These are phyloP conservation scores for Perca schrenkii DNA, from an alignment of 2,113 vertebrate genomes.

Conservation along the genomic window DNA sequence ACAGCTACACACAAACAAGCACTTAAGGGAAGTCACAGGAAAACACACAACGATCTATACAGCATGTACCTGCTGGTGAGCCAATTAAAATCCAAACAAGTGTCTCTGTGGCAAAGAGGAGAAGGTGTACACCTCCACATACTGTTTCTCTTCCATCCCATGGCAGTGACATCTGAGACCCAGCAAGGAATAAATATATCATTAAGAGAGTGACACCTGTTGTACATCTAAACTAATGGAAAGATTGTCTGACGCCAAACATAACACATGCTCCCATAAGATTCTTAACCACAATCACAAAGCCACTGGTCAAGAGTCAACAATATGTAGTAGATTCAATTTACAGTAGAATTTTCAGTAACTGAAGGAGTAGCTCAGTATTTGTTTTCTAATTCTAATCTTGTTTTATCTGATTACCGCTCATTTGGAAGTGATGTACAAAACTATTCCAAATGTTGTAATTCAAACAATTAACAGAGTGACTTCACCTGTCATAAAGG, in stretches of 20 bases:
- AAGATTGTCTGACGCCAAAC: neutral
- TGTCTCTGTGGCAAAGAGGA: slow-evolving; percentile 57
- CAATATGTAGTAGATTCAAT: neutral
- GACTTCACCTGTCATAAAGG: neutral
- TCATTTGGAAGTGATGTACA: neutral
- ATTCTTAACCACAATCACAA: neutral
- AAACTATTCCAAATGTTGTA: neutral
- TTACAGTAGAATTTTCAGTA: slow-evolving; percentile 4
- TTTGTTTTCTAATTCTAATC: neutral
- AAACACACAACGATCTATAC: slow-evolving; percentile 63
- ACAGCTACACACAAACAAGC: slow-evolving; percentile 29
- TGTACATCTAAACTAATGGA: slow-evolving; percentile 29
- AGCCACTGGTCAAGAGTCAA: neutral
- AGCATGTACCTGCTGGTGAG: slow-evolving; percentile 58
- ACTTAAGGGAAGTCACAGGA: slow-evolving; percentile 57
- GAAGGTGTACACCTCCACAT: slow-evolving; percentile 45
- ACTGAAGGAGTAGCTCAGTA: neutral
- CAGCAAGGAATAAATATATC: slow-evolving; percentile 41
- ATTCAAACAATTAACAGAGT: neutral
- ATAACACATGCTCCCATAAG: neutral
- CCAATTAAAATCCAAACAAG: slow-evolving; percentile 80
- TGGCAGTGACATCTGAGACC: slow-evolving; percentile 35
- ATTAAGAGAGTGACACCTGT: slow-evolving; percentile 37
- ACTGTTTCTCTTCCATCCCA: slow-evolving; percentile 52
- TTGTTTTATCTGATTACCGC: neutral